Evolutionary conservation across 2,113 vertebrate genomes (phyloP), one percentile per base, ranked within the genome.

Genomic region (Aepyceros melampus): DNA sequence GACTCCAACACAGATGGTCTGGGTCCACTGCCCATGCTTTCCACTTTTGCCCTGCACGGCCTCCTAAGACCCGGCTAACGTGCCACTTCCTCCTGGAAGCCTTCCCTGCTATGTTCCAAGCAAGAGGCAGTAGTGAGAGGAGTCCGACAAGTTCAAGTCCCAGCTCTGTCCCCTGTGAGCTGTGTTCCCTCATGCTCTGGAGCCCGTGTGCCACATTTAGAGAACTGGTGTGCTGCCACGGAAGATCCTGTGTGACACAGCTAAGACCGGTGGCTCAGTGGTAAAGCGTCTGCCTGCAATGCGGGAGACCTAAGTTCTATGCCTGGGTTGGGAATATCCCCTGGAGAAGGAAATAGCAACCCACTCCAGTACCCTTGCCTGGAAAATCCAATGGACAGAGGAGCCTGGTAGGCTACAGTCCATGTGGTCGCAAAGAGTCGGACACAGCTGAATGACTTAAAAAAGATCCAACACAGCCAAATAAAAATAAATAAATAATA

Each of bases 271-370:
- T 71, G 19, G 17, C 19, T 71, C n/a, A 23, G 67, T 3, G n/a
- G 67, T 23, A 13, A 71, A 23, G n/a, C 2, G 0, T 71, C 67
- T 40, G 19, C 67, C 19, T 71, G 67, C 19, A 71, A 40, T 13
- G 21, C 2, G 0, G 19, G n/a, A 71, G n/a, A 71, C 67, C 67
- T 23, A 40, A 40, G n/a, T 71, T 71, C 0, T 0, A 23, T 71
- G 2, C n/a, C 10, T 71, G 19, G n/a, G n/a, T 12, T 36, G 21
- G 10, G 67, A 40, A 71, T 12, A 71, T 71, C n/a, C n/a, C 67
- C 67, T 40, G n/a, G 67, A 71, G n/a, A 40, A 71, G 67, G n/a
- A 71, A 71, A 40, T 3, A 36, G 67, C 67, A 71, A 71, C 19
- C 19, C n/a, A 40, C 67, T 23, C 67, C 19, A 71, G 67, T 23